phyloP scores from a whole-genome alignment of 92 coral and sea anemone genomes.

The Epizoanthus rinbou region DNA sequence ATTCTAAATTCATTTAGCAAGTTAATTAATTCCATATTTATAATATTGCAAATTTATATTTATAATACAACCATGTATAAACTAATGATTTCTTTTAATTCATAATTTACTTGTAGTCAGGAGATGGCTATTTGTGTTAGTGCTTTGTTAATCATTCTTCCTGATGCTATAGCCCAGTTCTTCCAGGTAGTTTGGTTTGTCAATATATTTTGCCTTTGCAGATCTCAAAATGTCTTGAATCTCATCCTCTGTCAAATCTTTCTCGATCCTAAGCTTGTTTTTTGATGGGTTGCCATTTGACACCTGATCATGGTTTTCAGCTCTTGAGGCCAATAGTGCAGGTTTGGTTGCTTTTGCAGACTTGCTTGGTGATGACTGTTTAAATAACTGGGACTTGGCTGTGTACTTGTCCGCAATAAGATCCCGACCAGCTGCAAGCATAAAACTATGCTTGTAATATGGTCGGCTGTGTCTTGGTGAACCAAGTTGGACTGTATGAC shows the following conservation, averaged over 20 bases:
- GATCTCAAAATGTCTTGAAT: constrained; percentile 75
- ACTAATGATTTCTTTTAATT: neutral
- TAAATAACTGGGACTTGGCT: constrained; percentile 63
- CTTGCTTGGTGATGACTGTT: constrained; percentile 75
- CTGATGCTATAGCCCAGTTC: constrained; percentile 56
- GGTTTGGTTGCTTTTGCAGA: constrained; percentile 48
- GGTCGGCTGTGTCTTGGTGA: constrained; percentile 43
- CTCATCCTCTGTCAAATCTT: constrained; percentile 81
- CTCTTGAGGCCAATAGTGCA: constrained; percentile 20
- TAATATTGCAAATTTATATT: neutral
- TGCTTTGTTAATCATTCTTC: constrained; percentile 40
- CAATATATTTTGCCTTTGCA: constrained; percentile 78
- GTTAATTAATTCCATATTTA: neutral
- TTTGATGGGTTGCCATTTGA: constrained; percentile 47
- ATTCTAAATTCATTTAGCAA: neutral
- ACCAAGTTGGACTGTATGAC: constrained; percentile 15
- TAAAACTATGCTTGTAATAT: constrained; percentile 55
- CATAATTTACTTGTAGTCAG: neutral
- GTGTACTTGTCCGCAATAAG: constrained; percentile 60
- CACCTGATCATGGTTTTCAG: constrained; percentile 45
- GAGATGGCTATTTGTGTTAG: neutral
- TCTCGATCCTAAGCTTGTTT: constrained; percentile 61
- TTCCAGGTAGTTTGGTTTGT: constrained; percentile 70
- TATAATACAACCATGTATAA: neutral
- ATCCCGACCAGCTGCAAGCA: constrained; percentile 64